Evolutionary conservation across 2,113 vertebrate species (phyloP).

Genomic region (Promerops cafer): DNA sequence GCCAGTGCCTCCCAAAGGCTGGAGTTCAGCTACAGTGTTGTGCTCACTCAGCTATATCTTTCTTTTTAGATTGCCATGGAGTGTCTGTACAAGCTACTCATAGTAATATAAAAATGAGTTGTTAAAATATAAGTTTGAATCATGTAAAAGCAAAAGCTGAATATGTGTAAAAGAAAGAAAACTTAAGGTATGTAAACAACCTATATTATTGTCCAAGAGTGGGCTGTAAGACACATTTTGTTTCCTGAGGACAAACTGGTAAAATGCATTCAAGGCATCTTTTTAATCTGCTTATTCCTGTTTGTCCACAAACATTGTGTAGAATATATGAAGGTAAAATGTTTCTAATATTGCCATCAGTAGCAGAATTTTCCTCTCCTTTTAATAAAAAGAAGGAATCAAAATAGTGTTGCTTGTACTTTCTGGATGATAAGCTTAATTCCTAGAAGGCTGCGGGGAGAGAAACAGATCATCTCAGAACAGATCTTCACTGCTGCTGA

Average conservation of each 20-base stretch:
- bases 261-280: slow-evolving; percentile 27
- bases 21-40: not conserved
- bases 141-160: not conserved
- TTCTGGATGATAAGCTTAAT: not conserved
- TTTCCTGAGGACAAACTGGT: slow-evolving; percentile 36
- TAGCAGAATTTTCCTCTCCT: not conserved
- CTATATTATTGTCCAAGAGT: not conserved
- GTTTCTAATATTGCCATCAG: not conserved
- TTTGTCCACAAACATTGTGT: not conserved
- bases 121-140: not conserved
- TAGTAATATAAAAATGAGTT: not conserved
- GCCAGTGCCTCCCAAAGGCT: not conserved
- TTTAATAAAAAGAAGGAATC: not conserved
- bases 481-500: not conserved
- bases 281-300: slow-evolving; percentile 8
- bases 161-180: not conserved
- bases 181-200: not conserved
- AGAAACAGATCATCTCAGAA: not conserved
- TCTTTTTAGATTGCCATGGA: not conserved
- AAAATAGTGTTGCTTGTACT: not conserved
- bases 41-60: not conserved
- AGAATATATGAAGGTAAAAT: not conserved
- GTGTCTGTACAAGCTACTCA: not conserved
- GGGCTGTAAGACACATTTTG: not conserved
- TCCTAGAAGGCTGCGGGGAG: not conserved